A percentile compares a stretch with the other conserved stretches of the same genome.
Evolutionary conservation across 37 sponge, comb jelly and placozoan genomes (phyloP).

Genomic region (Oopsacas minuta): DNA sequence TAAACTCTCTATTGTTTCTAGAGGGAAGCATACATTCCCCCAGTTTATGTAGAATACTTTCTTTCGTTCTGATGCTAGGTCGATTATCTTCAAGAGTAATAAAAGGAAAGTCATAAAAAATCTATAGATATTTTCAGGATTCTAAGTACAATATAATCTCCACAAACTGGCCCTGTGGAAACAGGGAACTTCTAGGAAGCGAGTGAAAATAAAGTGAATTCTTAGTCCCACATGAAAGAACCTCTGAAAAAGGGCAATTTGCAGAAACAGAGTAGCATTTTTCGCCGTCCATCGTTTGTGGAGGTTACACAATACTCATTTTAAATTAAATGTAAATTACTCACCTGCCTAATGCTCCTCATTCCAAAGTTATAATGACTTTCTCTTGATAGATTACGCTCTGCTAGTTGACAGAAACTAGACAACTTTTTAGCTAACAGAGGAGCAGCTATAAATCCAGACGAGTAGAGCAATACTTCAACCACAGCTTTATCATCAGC

Average conservation of each 20-base stretch:
- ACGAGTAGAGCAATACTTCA: constrained; percentile 51
- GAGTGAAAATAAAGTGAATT: too few species aligned
- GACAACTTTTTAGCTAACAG: constrained; percentile 44
- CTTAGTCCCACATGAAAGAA: too few species aligned
- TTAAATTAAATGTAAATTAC: too few species aligned
- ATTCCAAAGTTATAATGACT: constrained; percentile 69
- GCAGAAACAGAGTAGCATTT: too few species aligned
- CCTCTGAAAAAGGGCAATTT: too few species aligned
- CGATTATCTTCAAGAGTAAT: not conserved
- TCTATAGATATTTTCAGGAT: too few species aligned
- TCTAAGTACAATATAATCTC: too few species aligned
- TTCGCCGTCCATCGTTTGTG: too few species aligned
- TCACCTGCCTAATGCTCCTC: constrained; percentile 33
- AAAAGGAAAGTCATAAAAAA: too few species aligned
- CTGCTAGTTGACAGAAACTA: constrained; percentile 36
- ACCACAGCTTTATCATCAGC: constrained; percentile 47
- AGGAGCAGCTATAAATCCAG: constrained; percentile 51
- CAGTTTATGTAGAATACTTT: constrained; percentile 14
- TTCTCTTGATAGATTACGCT: constrained; percentile 42
- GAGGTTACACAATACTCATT: too few species aligned
- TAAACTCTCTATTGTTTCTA: not conserved
- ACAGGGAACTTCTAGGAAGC: too few species aligned
- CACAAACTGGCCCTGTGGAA: too few species aligned
- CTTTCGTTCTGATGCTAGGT: not conserved
- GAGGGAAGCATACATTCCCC: not conserved